Evolutionary conservation across 2,113 vertebrate genomes (phyloP).

Genomic region (Gambusia holbrooki): DNA sequence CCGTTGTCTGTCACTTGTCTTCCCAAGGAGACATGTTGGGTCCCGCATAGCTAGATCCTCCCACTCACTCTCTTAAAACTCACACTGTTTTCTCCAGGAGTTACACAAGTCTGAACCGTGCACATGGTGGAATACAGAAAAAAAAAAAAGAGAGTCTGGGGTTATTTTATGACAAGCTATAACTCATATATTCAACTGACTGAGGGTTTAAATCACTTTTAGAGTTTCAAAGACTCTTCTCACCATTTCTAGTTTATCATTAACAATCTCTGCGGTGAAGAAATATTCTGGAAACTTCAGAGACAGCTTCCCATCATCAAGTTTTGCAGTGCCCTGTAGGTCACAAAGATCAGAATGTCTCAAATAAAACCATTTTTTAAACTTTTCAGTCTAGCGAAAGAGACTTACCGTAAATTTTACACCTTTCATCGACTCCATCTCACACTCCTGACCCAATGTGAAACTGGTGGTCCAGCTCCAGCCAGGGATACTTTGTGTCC

Average conservation of each 20-base stretch:
- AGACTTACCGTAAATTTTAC: constrained; percentile 85
- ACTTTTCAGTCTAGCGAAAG: background rate
- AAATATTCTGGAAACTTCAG: constrained; percentile 84
- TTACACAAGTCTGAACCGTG: constrained; percentile 56
- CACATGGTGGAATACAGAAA: background rate
- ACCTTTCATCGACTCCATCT: constrained; percentile 83
- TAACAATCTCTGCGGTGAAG: constrained; percentile 82
- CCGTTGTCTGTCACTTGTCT: background rate
- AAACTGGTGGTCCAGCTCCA: constrained; percentile 82
- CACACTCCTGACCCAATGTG: constrained; percentile 82
- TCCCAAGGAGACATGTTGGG: constrained; percentile 29
- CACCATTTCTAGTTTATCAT: constrained; percentile 87
- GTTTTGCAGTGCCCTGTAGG: constrained; percentile 78
- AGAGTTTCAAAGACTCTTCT: constrained; percentile 45
- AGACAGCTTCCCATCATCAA: constrained; percentile 82
- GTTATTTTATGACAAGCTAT: background rate
- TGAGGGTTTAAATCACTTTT: background rate
- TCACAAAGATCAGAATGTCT: constrained; percentile 15
- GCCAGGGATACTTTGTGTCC: constrained; percentile 82
- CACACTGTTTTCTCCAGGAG: constrained; percentile 73
- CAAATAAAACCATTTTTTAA: background rate
- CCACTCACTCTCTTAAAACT: constrained; percentile 85
- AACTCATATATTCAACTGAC: background rate
- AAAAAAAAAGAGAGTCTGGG: background rate
- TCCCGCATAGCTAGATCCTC: constrained; percentile 60